Evolutionary conservation across 2,888 invertebrate species (phyloP).

Genomic region (Cantharis lateralis): DNA sequence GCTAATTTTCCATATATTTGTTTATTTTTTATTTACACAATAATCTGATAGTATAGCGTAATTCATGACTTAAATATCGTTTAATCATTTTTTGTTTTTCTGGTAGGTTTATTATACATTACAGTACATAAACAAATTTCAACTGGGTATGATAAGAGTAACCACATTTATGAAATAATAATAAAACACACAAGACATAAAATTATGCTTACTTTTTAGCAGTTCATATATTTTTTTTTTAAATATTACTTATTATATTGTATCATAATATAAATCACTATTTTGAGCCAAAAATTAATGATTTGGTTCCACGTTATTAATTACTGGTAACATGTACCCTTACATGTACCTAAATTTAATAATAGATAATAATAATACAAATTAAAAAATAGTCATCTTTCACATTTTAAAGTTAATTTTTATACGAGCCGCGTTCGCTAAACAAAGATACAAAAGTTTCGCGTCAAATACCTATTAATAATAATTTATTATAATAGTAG

Average conservation of each 20-base stretch:
- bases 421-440: background rate
- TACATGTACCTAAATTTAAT: slow-evolving; percentile 39
- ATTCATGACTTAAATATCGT: slow-evolving; percentile 23
- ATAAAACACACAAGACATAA: slow-evolving; percentile 27
- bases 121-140: slow-evolving; percentile 20
- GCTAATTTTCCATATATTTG: slow-evolving; percentile 33
- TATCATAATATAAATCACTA: slow-evolving; percentile 36
- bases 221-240: slow-evolving; percentile 28
- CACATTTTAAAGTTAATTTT: background rate
- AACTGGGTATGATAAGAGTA: slow-evolving; percentile 15
- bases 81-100: slow-evolving; percentile 25
- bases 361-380: slow-evolving; percentile 7
- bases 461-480: background rate
- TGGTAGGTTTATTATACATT: slow-evolving; percentile 31
- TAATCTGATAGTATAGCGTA: slow-evolving; percentile 28
- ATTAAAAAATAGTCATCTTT: slow-evolving; percentile 33
- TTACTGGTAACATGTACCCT: slow-evolving; percentile 39
- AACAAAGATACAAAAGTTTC: background rate
- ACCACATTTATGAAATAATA: slow-evolving; percentile 22
- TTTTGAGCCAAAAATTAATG: slow-evolving; percentile 50
- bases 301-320: slow-evolving; percentile 47
- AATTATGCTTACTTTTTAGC: slow-evolving; percentile 31
- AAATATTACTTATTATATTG: slow-evolving; percentile 35
- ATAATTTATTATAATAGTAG: background rate
- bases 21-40: slow-evolving; percentile 34